These are phyloP conservation scores for Galerucella calmariensis DNA, from an alignment of 2,888 invertebrate genomes.

Conservation along the genomic window DNA sequence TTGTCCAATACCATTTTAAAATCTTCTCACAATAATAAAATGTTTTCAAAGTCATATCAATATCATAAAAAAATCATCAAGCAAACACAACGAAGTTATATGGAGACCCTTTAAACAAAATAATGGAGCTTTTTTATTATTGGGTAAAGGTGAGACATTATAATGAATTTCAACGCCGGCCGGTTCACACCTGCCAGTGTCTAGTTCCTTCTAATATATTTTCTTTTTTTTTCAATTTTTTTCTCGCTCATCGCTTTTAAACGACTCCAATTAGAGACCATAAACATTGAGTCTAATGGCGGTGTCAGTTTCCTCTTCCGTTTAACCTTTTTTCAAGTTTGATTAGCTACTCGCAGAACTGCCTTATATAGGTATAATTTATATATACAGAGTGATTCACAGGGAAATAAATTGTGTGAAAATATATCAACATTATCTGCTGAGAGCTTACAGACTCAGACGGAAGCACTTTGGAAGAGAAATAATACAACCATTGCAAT, in stretches of 20 bases:
- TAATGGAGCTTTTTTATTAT: conserved; percentile 14
- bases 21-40: conserved; percentile 1
- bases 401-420: background rate
- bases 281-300: conserved; percentile 36
- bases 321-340: conserved; percentile 30
- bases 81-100: background rate
- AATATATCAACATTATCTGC: too few species aligned
- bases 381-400: conserved; percentile 3
- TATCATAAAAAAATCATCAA: conserved; percentile 1
- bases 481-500: too few species aligned
- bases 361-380: conserved; percentile 20
- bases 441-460: too few species aligned
- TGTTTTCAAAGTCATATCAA: conserved; percentile 4
- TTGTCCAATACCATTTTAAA: background rate
- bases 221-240: conserved; percentile 16
- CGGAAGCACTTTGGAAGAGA: too few species aligned
- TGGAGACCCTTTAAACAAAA: conserved; percentile 12
- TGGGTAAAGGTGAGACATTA: conserved; percentile 24
- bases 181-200: conserved; percentile 29
- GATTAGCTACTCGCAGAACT: conserved; percentile 22
- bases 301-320: conserved; percentile 35
- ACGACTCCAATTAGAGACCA: conserved; percentile 37
- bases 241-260: conserved; percentile 25
- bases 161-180: conserved; percentile 24
- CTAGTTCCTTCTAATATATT: conserved; percentile 14